These are phyloP conservation scores for Myripristis murdjan DNA, from an alignment of 2,797 vertebrate genomes.

Conservation along the genomic window DNA sequence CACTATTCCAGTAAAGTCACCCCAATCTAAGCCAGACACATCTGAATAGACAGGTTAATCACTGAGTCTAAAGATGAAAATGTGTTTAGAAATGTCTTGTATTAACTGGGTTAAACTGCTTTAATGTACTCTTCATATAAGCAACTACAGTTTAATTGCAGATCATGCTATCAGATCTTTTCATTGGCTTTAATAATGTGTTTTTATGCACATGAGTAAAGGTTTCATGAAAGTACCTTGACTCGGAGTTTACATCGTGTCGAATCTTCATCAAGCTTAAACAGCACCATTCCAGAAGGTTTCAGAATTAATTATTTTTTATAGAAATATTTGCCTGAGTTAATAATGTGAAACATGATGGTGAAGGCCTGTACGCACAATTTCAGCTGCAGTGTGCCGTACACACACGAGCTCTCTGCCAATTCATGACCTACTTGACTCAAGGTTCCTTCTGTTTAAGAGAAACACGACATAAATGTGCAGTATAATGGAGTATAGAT, in stretches of 20 bases:
- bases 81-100: constrained; percentile 33
- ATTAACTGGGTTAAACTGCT: constrained; percentile 40
- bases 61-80: constrained; percentile 30
- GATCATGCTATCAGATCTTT: constrained; percentile 46
- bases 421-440: not conserved
- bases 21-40: too few relatives aligned
- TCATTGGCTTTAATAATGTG: constrained; percentile 38
- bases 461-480: not conserved
- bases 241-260: constrained; percentile 70
- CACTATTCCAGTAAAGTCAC: not conserved
- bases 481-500: too few relatives aligned
- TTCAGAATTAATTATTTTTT: constrained; percentile 36
- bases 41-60: constrained; percentile 41
- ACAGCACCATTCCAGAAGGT: constrained; percentile 64
- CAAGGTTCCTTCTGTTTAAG: not conserved
- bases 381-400: not conserved
- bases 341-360: constrained; percentile 39
- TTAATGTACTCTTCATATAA: constrained; percentile 53
- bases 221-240: constrained; percentile 68
- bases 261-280: constrained; percentile 50
- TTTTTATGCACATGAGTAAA: constrained; percentile 59
- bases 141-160: constrained; percentile 62
- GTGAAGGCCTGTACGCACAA: not conserved
- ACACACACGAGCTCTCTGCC: constrained; percentile 8
- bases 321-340: constrained; percentile 41